Evolutionary conservation across 53 echinoderm and acorn worm species (phyloP).

Genomic region (Hippasteria phrygiana): DNA sequence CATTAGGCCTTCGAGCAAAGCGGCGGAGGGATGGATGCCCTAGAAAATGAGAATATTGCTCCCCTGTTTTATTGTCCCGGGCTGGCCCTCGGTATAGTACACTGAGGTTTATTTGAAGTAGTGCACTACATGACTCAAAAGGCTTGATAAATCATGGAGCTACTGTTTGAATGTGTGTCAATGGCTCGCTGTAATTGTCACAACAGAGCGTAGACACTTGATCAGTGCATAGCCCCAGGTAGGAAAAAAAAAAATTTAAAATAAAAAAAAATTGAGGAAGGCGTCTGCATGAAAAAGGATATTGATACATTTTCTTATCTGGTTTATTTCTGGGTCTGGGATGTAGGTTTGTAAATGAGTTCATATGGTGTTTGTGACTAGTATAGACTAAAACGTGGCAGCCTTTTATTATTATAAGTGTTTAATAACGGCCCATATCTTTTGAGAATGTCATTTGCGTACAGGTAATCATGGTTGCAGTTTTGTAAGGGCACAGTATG

Average conservation of each 20-base stretch:
- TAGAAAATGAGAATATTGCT: not conserved
- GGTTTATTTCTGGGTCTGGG: not conserved
- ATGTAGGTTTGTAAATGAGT: constrained; percentile 9
- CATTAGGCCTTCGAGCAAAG: not conserved
- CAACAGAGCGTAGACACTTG: constrained; percentile 25
- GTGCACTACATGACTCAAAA: not conserved
- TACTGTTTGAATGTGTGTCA: not conserved
- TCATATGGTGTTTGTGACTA: not conserved
- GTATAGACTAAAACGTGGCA: not conserved
- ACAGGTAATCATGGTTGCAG: no score
- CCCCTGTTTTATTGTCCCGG: not conserved
- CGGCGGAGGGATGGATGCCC: not conserved
- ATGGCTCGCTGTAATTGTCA: constrained; percentile 20
- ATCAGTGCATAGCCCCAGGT: not conserved
- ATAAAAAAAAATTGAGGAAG: not conserved
- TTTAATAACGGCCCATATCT: no score
- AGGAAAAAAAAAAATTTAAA: no score
- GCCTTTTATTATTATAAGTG: no score
- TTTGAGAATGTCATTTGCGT: no score
- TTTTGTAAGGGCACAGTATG: no score
- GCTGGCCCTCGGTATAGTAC: not conserved
- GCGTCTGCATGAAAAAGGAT: not conserved
- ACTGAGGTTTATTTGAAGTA: constrained; percentile 7
- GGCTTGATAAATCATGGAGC: constrained; percentile 4
- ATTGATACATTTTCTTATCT: not conserved